These are phyloP conservation scores for Panagrolaimus sp. DNA, from an alignment of 1,140 invertebrate species.

Conservation along the genomic window DNA sequence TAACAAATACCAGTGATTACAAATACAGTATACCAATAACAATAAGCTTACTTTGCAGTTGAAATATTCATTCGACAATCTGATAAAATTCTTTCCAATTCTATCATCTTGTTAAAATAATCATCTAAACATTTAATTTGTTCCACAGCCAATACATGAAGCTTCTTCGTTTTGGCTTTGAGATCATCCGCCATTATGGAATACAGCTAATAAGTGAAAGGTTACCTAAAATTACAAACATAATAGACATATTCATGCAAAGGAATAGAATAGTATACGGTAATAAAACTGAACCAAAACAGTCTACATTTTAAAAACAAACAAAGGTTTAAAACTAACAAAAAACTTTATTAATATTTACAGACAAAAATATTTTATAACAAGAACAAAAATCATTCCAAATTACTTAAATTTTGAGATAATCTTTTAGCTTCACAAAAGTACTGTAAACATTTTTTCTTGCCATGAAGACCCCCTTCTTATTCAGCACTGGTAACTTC, in stretches of 20 bases:
- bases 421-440: background rate
- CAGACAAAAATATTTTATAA: background rate
- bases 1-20: background rate
- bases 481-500: slow-evolving; percentile 24
- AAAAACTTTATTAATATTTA: background rate
- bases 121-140: background rate
- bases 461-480: slow-evolving; percentile 37
- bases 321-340: background rate
- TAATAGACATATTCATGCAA: too few species aligned
- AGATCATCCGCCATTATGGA: slow-evolving; percentile 1
- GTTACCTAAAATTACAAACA: background rate
- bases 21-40: background rate
- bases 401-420: background rate
- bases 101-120: slow-evolving; percentile 13
- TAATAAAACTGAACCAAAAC: background rate
- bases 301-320: background rate
- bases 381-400: background rate
- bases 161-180: slow-evolving; percentile 1
- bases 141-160: background rate
- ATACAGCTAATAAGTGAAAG: background rate
- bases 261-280: background rate
- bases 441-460: slow-evolving; percentile 14
- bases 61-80: background rate
- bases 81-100: slow-evolving; percentile 1
- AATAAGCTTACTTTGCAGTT: slow-evolving; percentile 12